A percentile compares a stretch with the other conserved stretches of the same genome.
These are phyloP conservation scores for Aplysina aerophoba DNA, from an alignment of 37 sponge, comb jelly and placozoan species.

Conservation along the genomic window DNA sequence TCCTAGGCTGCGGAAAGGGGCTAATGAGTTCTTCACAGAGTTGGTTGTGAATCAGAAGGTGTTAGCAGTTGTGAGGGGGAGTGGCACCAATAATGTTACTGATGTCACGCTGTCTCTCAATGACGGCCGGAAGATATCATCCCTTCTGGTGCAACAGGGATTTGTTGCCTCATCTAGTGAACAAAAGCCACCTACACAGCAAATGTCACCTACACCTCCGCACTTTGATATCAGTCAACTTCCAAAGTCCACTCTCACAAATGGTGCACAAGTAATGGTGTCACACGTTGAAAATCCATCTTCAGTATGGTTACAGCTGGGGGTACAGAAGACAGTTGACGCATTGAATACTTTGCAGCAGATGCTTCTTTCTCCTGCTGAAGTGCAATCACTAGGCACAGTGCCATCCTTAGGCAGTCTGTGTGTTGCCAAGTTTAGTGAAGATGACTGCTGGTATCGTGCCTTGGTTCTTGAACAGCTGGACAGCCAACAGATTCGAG, in stretches of 20 bases:
- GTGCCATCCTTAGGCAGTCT: conserved; percentile 21
- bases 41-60: conserved; percentile 6
- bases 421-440: conserved; percentile 49
- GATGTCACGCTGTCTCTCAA: not conserved
- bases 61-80: not conserved
- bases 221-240: not conserved
- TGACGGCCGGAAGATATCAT: not conserved
- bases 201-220: not conserved
- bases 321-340: not conserved
- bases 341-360: conserved; percentile 23
- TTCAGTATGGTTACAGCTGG: conserved; percentile 58
- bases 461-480: not conserved
- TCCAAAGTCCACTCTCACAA: not conserved
- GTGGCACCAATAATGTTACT: not conserved
- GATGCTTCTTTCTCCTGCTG: not conserved
- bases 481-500: not conserved
- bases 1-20: not conserved
- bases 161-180: not conserved
- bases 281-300: conserved; percentile 29
- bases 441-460: conserved; percentile 66
- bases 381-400: not conserved
- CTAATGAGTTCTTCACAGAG: not conserved
- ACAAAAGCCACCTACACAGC: not conserved
- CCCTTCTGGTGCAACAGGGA: not conserved
- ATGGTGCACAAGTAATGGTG: conserved; percentile 1